These are phyloP conservation scores for Noctua comes DNA, from an alignment of 2,888 invertebrate genomes.

Conservation along the genomic window DNA sequence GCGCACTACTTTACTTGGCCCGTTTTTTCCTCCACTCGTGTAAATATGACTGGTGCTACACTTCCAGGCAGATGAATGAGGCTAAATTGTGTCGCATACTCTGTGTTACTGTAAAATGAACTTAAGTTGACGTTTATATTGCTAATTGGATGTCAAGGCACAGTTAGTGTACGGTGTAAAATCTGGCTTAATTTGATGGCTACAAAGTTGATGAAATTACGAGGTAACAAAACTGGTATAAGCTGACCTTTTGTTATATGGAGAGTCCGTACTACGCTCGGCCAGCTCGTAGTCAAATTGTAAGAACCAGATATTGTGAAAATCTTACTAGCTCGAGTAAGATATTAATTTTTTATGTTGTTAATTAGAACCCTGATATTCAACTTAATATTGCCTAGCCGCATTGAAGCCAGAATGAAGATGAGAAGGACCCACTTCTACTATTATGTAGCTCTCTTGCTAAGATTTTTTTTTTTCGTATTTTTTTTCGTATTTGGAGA, in stretches of 20 bases:
- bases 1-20: not conserved
- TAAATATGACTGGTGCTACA: constrained; percentile 49
- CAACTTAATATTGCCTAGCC: not conserved
- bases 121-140: constrained; percentile 22
- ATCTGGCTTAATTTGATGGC: constrained; percentile 24
- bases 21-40: not conserved
- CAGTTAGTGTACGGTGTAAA: constrained; percentile 14
- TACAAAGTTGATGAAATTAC: constrained; percentile 12
- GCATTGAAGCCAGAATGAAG: not conserved
- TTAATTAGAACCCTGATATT: not conserved
- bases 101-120: constrained; percentile 34
- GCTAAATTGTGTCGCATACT: constrained; percentile 36
- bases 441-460: not conserved
- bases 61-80: constrained; percentile 44
- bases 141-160: constrained; percentile 36
- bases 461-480: not conserved
- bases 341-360: not conserved
- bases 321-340: not conserved
- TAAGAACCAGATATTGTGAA: not conserved
- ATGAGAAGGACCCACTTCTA: not conserved
- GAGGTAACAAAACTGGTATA: not conserved
- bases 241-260: not conserved
- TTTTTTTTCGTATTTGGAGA: too few relatives aligned
- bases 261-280: not conserved
- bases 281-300: not conserved